Evolutionary conservation across 1,140 invertebrate species (phyloP), one percentile per base, ranked within the genome.

Genomic region (Battus philenor): DNA sequence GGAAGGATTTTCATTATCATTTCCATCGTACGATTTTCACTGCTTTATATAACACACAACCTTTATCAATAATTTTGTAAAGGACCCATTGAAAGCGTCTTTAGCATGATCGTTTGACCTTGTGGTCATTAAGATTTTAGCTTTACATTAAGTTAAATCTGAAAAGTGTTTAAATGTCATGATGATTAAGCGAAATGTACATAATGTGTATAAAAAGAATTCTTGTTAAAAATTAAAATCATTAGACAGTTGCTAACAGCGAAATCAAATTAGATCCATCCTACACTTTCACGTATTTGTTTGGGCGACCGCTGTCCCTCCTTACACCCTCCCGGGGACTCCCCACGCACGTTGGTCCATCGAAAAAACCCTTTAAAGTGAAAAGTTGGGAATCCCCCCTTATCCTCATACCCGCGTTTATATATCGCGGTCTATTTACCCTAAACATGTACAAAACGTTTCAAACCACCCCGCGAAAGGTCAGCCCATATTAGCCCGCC

Each of bases 241-340:
- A 36, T 36, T 36, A 36, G 33, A 36, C 33, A 36, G 33, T 36
- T 36, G 33, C 20, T 31, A 34, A 54, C 39, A 59, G 54, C 49
- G 48, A 56, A 65, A 68, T 68, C 59, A 54, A 68, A 68, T 68
- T 68, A 68, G 58, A 17, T 16, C 20, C 54, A 49, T 54, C 56
- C 65, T 60, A 51, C n/a, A 68, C 54, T 64, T 59, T 56, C 34
- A 36, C 44, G 61, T 68, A 68, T 68, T 68, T 68, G 65, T 65
- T 53, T 47, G 62, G 55, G 57, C 48, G 49, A 47, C 62, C 62
- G 32, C 58, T 17, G 44, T 17, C 17, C 7, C 17, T n/a, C 17
- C n/a, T 4, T 17, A 1, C 1, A n/a, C 17, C 7, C 17, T n/a
- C 17, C n/a, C n/a, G 16, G 1, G 4, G 8, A 15, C 10, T 17